phyloP scores from a whole-genome alignment of 1,140 invertebrate genomes.

The Rhizoglyphus robini region DNA sequence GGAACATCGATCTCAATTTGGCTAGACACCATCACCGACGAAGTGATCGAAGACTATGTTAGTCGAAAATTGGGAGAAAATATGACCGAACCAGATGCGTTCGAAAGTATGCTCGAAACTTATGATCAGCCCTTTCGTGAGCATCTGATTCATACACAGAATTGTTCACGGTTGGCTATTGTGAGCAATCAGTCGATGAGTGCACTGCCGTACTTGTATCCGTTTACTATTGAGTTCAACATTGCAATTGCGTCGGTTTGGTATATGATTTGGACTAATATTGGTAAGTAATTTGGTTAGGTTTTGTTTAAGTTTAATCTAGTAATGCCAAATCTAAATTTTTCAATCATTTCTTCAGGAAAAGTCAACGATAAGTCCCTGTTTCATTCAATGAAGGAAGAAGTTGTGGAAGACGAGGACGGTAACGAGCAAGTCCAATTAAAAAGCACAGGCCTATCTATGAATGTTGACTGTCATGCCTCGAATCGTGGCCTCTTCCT shows the following conservation, averaged over 20 bases:
- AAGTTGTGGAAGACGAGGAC: slow-evolving; percentile 23
- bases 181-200: slow-evolving; percentile 23
- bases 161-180: slow-evolving; percentile 20
- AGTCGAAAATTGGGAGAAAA: slow-evolving; percentile 12
- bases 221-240: slow-evolving; percentile 57
- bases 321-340: not conserved
- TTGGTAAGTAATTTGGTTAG: slow-evolving; percentile 36
- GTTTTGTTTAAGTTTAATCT: not conserved
- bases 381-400: slow-evolving; percentile 19
- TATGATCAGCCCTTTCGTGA: not conserved
- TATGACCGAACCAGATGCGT: not conserved
- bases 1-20: slow-evolving; percentile 55
- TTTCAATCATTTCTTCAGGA: not conserved
- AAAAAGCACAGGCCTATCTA: slow-evolving; percentile 41
- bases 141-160: not conserved
- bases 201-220: slow-evolving; percentile 45
- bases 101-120: not conserved
- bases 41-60: slow-evolving; percentile 42
- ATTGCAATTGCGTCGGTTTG: slow-evolving; percentile 56
- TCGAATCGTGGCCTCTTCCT: slow-evolving; percentile 53
- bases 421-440: slow-evolving; percentile 24
- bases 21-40: slow-evolving; percentile 53
- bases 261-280: slow-evolving; percentile 55
- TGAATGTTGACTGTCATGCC: slow-evolving; percentile 55
- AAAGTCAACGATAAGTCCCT: slow-evolving; percentile 6